These are phyloP conservation scores for Rhea americana DNA, from an alignment of 2,113 vertebrate genomes.

Conservation along the genomic window DNA sequence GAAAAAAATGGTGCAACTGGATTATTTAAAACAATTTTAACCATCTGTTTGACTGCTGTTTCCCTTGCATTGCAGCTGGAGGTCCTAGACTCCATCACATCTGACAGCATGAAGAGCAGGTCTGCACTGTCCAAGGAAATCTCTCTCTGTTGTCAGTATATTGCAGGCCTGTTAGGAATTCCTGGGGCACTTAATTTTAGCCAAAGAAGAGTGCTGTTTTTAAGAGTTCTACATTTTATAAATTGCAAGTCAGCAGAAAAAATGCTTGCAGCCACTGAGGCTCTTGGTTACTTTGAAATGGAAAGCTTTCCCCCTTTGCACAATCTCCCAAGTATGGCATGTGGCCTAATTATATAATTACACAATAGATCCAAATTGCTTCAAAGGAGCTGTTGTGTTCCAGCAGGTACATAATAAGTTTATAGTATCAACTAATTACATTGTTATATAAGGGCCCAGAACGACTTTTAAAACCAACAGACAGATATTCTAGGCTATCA, in stretches of 20 bases:
- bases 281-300: background rate
- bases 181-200: background rate
- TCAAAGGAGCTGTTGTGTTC: slow-evolving; percentile 45
- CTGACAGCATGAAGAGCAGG: background rate
- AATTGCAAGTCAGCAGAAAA: background rate
- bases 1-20: background rate
- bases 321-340: background rate
- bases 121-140: background rate
- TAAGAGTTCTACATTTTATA: background rate
- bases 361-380: slow-evolving; percentile 1
- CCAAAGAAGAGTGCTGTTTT: background rate
- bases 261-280: background rate
- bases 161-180: background rate
- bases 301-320: slow-evolving; percentile 13
- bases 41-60: background rate
- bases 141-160: background rate
- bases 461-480: slow-evolving; percentile 20
- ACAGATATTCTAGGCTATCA: background rate
- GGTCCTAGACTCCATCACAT: rapidly evolving
- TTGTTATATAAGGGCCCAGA: slow-evolving; percentile 18
- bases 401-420: slow-evolving; percentile 49
- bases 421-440: slow-evolving; percentile 16
- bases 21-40: background rate
- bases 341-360: slow-evolving; percentile 34
- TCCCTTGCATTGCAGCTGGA: background rate